Evolutionary conservation across 2,797 vertebrate species (phyloP), one percentile per base, ranked within the genome.

Genomic region (Propithecus perrieri): DNA sequence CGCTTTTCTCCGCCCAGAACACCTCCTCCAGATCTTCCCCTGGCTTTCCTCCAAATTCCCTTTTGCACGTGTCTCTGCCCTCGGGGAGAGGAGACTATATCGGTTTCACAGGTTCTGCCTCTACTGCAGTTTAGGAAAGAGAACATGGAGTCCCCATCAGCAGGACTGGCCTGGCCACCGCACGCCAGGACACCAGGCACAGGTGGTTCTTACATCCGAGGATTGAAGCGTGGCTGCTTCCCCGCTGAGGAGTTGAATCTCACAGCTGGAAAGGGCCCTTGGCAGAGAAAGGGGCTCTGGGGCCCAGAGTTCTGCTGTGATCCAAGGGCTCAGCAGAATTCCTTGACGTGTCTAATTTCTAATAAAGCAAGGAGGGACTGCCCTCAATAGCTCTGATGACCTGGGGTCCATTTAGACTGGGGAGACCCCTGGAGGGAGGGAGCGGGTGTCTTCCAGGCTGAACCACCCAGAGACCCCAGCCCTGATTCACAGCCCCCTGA

Each of bases 111-210:
- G 63, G 33, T 8, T 9, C 30, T 18, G 1, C 11, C 26, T 38
- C 55, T 6, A 33, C n/a, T 84, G 79, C 18, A 24, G 26, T 8
- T 24, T 17, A 74, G n/a, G 67, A 46, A 59, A 46, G 15, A 28
- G 41, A 41, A 43, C 2, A 1, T 30, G 0, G 13, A 43, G 35
- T 20, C 14, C 12, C 18, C 6, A 10, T 48, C 1, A 30, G 41
- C 63, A 50, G 53, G 33, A 41, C 57, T 43, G 90, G 55, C 57
- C 28, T 1, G 18, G 28, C 33, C 33, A 13, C 80, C 33, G 33
- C 26, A n/a, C 9, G 48, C 80, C 35, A 18, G 63, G 63, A 33
- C 3, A 1, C 26, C 59, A 33, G 53, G 78, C 30, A 30, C 83
- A 86, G 50, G 30, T 38, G 38, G 15, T 30, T 57, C 28, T 30